Evolutionary conservation across 1,140 invertebrate species (phyloP), one percentile per base, ranked within the genome.

Genomic region (Papilio machaon): DNA sequence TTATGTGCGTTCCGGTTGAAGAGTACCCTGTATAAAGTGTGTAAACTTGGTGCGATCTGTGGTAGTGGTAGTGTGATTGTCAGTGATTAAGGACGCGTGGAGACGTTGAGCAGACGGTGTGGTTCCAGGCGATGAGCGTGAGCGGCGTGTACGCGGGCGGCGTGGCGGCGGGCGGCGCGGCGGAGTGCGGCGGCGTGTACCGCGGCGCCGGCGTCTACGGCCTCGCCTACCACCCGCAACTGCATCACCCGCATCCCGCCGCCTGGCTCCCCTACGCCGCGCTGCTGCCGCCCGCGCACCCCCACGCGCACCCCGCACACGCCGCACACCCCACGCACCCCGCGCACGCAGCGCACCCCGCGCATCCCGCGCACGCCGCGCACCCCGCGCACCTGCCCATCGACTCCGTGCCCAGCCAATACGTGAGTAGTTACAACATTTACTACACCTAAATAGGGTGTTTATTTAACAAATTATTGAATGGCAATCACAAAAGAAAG

Each of bases 361-460:
- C 82, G 23, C 93, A 93, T 88, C 83, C 93, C 3, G 87, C 91
- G 23, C 92, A 93, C 81, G 85, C 90, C 8, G 85, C 91, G 30
- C 94, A 94, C 82, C 92, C 91, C 47, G 74, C 86, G 38, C 90
- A 91, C 73, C 90, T 94, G 88, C 92, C 92, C 84, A 93, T 95
- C 82, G 94, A 95, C 84, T 90, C 94, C 73, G 94, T 95, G 85
- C 92, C 92, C 90, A 91, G 88, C 89, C 93, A 94, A 94, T 94
- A 94, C 85, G 93, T 94, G 80, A 92, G 93, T 92, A 81, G 46
- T 11, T 76, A 67, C 54, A 35, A n/a, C 54, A 54, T 67, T 81
- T 81, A 52, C 47, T 49, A 49, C 23, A 30, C 23, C 23, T 30
- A 30, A 30, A 49, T 13, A 49, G 11, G 10, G 11, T 49, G 47